phyloP scores from a whole-genome alignment of 1,140 invertebrate genomes.

The Lasioglossum baleicum region DNA sequence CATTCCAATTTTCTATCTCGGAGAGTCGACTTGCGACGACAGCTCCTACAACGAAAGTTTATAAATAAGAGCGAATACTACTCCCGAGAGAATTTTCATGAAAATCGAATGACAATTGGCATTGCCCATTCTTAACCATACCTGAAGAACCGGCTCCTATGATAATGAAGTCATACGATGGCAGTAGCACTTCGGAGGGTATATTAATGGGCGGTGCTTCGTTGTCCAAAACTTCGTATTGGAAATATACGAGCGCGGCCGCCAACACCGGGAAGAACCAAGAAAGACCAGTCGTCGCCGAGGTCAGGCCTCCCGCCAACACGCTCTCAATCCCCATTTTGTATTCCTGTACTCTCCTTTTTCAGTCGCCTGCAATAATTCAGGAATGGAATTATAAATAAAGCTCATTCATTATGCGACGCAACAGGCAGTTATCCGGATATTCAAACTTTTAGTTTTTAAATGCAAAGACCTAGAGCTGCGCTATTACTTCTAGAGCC shows the following conservation, averaged over 20 bases:
- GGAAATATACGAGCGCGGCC: conserved; percentile 90
- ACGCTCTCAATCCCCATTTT: conserved; percentile 73
- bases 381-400: background rate
- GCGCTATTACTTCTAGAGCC: too few relatives aligned
- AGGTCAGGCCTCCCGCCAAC: conserved; percentile 72
- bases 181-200: conserved; percentile 82
- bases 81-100: too few relatives aligned
- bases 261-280: conserved; percentile 90
- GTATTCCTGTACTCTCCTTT: background rate
- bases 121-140: too few relatives aligned
- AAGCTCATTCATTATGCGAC: background rate
- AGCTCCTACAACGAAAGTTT: conserved; percentile 80
- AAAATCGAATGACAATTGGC: too few relatives aligned
- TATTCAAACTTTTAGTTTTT: too few relatives aligned
- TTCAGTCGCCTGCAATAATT: background rate
- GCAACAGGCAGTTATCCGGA: background rate
- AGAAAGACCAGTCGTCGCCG: conserved; percentile 82
- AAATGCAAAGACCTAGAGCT: too few relatives aligned
- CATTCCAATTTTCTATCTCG: conserved; percentile 90
- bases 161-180: conserved; percentile 91
- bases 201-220: conserved; percentile 86
- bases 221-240: conserved; percentile 88
- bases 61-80: too few relatives aligned
- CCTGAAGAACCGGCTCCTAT: conserved; percentile 97
- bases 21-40: conserved; percentile 93